Conservation (phyloP, 2,888 invertebrate genomes). For the Psylliodes chrysocephalus region DNA sequence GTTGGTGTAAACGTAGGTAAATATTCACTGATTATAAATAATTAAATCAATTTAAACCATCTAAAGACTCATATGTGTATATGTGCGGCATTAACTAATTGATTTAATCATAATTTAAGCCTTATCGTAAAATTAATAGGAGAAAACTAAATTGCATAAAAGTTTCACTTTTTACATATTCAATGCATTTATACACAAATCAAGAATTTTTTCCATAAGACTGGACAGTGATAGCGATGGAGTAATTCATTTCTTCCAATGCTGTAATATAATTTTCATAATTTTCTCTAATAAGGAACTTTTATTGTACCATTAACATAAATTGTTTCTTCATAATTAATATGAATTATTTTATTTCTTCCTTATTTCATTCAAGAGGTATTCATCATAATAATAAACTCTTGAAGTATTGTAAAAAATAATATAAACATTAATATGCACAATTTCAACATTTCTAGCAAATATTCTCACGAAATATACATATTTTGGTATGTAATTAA, state of each 20-base stretch:
- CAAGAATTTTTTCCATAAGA: neutral
- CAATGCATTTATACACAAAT: neutral
- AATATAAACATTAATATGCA: too few relatives aligned
- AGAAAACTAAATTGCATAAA: conserved; percentile 25
- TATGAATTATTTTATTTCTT: too few relatives aligned
- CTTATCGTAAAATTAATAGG: conserved; percentile 18
- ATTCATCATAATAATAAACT: too few relatives aligned
- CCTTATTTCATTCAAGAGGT: too few relatives aligned
- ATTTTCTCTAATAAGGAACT: too few relatives aligned
- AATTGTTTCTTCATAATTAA: too few relatives aligned
- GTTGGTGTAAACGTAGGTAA: conserved; percentile 39
- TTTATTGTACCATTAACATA: too few relatives aligned
- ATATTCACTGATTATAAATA: conserved; percentile 58
- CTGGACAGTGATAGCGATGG: neutral
- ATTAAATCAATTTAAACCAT: conserved; percentile 47
- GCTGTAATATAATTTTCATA: too few relatives aligned
- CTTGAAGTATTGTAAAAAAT: too few relatives aligned
- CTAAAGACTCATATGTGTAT: conserved; percentile 1
- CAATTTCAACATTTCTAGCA: too few relatives aligned
- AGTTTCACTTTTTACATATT: conserved; percentile 24
- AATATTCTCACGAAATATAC: too few relatives aligned
- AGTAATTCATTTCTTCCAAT: neutral
- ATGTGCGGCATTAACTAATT: conserved; percentile 7
- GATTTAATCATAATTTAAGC: conserved; percentile 21
- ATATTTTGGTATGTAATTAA: too few relatives aligned